Conservation (phyloP, 1,140 invertebrate genomes). For the Meloidogyne hapla region DNA sequence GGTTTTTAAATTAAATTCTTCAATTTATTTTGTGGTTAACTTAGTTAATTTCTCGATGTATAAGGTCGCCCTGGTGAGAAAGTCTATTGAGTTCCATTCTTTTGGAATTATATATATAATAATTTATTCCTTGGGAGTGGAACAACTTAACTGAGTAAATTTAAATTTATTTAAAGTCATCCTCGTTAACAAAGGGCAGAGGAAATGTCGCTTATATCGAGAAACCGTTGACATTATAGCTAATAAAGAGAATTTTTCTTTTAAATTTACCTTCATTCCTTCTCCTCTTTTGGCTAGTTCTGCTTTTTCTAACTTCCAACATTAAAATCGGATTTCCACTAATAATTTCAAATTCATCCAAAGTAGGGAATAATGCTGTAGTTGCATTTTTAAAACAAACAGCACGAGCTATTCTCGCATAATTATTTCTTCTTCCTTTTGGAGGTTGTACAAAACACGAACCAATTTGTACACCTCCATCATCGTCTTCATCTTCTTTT, state of each 20-base stretch:
- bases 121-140: too few relatives aligned
- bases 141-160: too few relatives aligned
- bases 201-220: too few relatives aligned
- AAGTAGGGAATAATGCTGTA: conserved; percentile 34
- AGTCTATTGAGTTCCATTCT: too few relatives aligned
- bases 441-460: conserved; percentile 14
- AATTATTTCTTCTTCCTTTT: neutral
- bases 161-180: too few relatives aligned
- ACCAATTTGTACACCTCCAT: conserved; percentile 1
- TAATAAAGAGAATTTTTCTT: neutral
- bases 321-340: conserved; percentile 31
- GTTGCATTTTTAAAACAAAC: conserved; percentile 24
- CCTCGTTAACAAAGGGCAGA: too few relatives aligned
- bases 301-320: conserved; percentile 18
- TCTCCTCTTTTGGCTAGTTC: neutral
- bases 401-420: conserved; percentile 28
- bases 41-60: too few relatives aligned
- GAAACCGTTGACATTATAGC: too few relatives aligned
- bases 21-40: too few relatives aligned
- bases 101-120: too few relatives aligned
- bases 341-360: conserved; percentile 30
- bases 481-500: conserved; percentile 18
- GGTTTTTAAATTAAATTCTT: too few relatives aligned
- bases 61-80: too few relatives aligned
- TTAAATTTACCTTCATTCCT: neutral